These are phyloP conservation scores for Ambastaia sidthimunki DNA, from an alignment of 2,797 vertebrate genomes.

Conservation along the genomic window DNA sequence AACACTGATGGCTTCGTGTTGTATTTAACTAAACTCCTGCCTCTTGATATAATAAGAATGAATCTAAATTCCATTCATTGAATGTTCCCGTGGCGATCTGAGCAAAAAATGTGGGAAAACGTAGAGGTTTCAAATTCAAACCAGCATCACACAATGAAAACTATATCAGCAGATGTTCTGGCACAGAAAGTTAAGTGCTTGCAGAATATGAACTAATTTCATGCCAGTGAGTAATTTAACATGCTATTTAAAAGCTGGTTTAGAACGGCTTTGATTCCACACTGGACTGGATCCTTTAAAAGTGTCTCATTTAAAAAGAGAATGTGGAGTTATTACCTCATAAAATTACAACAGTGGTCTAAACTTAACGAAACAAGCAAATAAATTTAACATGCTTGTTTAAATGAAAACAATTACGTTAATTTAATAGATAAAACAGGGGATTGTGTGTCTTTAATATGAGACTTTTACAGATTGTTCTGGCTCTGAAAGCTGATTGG, in stretches of 20 bases:
- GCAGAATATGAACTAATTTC: not conserved
- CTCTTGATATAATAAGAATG: not conserved
- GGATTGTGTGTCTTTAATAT: not conserved
- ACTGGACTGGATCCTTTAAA: not conserved
- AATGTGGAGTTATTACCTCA: conserved; percentile 11
- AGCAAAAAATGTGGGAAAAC: not conserved
- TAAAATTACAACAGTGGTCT: conserved; percentile 7
- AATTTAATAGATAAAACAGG: not conserved
- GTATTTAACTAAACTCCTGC: not conserved
- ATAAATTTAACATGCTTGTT: conserved; percentile 13
- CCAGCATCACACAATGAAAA: not conserved
- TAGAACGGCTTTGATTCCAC: not conserved
- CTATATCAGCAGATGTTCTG: conserved; percentile 15
- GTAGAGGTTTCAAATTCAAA: not conserved
- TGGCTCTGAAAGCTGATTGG: not conserved
- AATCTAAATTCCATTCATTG: not conserved
- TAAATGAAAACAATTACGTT: conserved; percentile 16
- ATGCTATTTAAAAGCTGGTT: conserved; percentile 12
- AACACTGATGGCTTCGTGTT: not conserved
- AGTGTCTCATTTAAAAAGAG: not conserved
- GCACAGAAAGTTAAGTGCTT: not conserved
- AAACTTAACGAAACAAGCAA: conserved; percentile 12
- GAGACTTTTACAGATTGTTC: not conserved
- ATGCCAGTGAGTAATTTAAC: conserved; percentile 17
- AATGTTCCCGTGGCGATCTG: not conserved